Conservation (phyloP, 2,113 vertebrate genomes). For the Cyanoramphus novaezelandiae region DNA sequence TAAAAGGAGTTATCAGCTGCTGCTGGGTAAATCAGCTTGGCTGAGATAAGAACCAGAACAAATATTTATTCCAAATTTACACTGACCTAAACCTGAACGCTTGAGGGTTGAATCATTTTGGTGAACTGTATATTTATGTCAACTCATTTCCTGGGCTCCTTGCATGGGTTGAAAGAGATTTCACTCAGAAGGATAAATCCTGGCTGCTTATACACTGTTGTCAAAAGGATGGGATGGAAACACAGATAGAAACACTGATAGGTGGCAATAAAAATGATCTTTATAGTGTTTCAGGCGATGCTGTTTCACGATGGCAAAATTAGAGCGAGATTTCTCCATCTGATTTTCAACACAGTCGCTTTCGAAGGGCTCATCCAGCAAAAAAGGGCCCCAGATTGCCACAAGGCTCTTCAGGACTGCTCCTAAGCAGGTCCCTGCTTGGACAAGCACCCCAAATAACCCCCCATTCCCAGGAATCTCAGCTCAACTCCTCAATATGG, state of each 20-base stretch:
- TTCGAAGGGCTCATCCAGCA: background rate
- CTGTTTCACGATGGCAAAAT: background rate
- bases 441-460: background rate
- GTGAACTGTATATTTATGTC: slow-evolving; percentile 30
- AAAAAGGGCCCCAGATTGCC: background rate
- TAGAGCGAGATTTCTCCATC: background rate
- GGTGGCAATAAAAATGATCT: slow-evolving; percentile 30
- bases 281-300: background rate
- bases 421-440: background rate
- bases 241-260: slow-evolving; percentile 22
- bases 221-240: slow-evolving; percentile 31
- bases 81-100: slow-evolving; percentile 50
- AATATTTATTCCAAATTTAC: slow-evolving; percentile 67
- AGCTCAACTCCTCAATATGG: background rate
- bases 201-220: background rate
- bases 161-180: slow-evolving; percentile 44
- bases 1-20: slow-evolving; percentile 41
- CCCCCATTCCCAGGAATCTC: background rate
- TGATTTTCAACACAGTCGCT: background rate
- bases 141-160: slow-evolving; percentile 35
- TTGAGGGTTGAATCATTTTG: slow-evolving; percentile 45
- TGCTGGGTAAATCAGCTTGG: slow-evolving; percentile 56
- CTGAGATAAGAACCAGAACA: slow-evolving; percentile 60
- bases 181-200: slow-evolving; percentile 40
- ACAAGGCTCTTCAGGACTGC: background rate